These are phyloP conservation scores for Babylonia areolata DNA, from an alignment of 1,140 invertebrate species.

Conservation along the genomic window DNA sequence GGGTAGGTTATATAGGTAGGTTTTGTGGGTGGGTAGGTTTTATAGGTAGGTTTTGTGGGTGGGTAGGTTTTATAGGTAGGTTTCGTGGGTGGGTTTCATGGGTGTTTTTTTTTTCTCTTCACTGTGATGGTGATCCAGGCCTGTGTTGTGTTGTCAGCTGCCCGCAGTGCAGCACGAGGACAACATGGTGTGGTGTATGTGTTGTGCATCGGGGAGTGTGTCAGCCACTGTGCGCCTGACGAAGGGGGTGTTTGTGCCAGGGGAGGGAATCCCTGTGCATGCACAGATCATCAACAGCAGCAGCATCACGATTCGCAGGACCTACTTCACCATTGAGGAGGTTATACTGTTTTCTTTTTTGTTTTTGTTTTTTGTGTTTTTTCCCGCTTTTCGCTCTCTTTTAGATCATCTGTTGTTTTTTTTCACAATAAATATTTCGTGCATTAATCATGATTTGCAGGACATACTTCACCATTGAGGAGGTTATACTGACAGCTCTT, in stretches of 20 bases:
- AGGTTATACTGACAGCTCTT: not conserved
- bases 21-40: no score
- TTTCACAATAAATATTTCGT: no score
- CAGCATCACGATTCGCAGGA: not conserved
- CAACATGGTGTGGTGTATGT: constrained; percentile 54
- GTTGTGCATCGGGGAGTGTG: constrained; percentile 55
- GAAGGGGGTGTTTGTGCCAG: constrained; percentile 54
- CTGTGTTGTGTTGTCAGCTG: constrained; percentile 17
- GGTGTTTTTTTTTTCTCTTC: not conserved
- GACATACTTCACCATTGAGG: not conserved
- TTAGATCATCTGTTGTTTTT: no score
- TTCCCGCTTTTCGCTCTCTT: no score
- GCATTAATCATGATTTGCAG: no score
- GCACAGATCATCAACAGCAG: constrained; percentile 52
- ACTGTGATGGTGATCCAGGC: not conserved
- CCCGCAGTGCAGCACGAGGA: constrained; percentile 20
- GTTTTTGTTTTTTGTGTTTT: no score
- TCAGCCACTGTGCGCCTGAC: constrained; percentile 39
- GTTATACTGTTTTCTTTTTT: no score
- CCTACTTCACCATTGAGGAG: not conserved
- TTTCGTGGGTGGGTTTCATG: not conserved
- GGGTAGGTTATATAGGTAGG: not conserved
- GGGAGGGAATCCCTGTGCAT: constrained; percentile 48
- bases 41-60: not conserved
- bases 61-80: not conserved